Percentiles rank a stretch among this genome's conserved stretches.
phyloP scores from a whole-genome alignment of 2,888 invertebrate genomes.

The Macrosiphum euphorbiae region DNA sequence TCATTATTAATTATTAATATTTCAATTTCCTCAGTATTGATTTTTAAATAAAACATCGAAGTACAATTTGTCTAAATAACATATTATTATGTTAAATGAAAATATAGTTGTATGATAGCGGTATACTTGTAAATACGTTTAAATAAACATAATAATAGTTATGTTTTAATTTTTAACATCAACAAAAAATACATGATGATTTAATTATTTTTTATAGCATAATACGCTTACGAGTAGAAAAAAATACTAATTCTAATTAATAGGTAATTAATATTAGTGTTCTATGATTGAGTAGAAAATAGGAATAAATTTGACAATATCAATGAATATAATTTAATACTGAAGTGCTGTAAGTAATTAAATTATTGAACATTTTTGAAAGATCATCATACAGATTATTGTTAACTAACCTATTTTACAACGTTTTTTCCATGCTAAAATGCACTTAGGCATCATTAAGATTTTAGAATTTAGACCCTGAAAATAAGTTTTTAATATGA shows the following conservation, averaged over 20 bases:
- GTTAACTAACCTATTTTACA: not conserved
- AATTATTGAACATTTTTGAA: not conserved
- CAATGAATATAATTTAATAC: not conserved
- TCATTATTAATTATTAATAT: constrained; percentile 10
- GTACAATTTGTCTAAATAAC: not conserved
- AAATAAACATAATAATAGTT: not conserved
- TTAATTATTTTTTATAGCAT: not conserved
- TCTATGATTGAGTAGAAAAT: not conserved
- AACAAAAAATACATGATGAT: not conserved
- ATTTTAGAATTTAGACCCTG: not conserved
- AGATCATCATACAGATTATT: not conserved
- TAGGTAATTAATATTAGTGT: not conserved
- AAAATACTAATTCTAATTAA: not conserved
- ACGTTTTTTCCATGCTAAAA: not conserved
- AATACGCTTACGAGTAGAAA: not conserved
- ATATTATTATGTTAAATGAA: not conserved
- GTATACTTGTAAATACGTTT: not conserved
- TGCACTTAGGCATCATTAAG: not conserved
- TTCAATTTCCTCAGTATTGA: not conserved
- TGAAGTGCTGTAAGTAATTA: not conserved
- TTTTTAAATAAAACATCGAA: not conserved
- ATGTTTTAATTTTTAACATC: not conserved
- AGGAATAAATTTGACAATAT: not conserved
- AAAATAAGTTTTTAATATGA: not conserved
- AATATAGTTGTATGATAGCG: not conserved